Evolutionary conservation across 2,113 vertebrate genomes (phyloP).

Genomic region (Petrocephalus zakoni): DNA sequence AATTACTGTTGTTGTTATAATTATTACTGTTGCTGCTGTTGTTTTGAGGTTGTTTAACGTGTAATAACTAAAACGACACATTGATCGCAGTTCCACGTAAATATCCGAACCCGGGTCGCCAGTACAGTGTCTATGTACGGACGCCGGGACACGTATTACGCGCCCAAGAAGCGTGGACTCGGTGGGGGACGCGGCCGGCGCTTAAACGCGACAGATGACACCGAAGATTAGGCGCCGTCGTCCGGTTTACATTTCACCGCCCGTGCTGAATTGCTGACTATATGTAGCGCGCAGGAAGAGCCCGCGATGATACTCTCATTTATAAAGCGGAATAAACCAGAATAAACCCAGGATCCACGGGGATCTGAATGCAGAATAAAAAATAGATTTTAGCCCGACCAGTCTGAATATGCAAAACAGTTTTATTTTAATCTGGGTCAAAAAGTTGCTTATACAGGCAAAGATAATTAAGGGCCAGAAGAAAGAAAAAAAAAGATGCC

Average conservation of each 20-base stretch:
- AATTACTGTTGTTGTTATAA: background rate
- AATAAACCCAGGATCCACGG: constrained; percentile 23
- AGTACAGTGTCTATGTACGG: background rate
- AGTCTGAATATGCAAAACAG: constrained; percentile 19
- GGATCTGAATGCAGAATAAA: constrained; percentile 20
- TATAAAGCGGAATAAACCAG: constrained; percentile 54
- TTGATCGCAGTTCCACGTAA: background rate
- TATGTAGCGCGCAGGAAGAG: constrained; percentile 18
- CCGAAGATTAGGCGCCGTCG: background rate
- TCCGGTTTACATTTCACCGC: constrained; percentile 1
- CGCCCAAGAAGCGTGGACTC: background rate
- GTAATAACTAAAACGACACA: background rate
- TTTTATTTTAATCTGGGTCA: constrained; percentile 20
- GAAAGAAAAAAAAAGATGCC: background rate
- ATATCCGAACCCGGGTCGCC: background rate
- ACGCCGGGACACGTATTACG: background rate
- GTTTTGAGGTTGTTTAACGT: background rate
- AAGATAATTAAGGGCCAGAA: background rate
- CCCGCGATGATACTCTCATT: constrained; percentile 39
- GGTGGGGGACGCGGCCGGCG: background rate
- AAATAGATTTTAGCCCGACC: constrained; percentile 15
- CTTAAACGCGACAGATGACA: background rate
- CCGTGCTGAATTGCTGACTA: background rate
- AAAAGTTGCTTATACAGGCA: constrained; percentile 9
- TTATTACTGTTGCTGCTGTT: background rate